These are phyloP conservation scores for Plagiodera versicolora DNA, from an alignment of 2,888 invertebrate species.

Conservation along the genomic window DNA sequence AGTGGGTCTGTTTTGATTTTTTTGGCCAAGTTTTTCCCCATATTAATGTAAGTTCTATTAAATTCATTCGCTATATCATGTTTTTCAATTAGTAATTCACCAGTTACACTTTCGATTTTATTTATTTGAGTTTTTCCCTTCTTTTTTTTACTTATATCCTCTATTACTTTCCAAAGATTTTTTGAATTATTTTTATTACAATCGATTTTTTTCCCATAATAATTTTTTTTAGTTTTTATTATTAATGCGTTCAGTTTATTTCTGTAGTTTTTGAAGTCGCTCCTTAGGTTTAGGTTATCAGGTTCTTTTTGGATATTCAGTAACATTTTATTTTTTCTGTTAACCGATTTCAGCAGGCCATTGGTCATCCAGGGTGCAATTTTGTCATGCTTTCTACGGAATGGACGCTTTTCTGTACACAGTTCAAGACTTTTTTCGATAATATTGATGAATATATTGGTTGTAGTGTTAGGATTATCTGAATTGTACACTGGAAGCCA, in stretches of 20 bases:
- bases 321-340: background rate
- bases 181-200: background rate
- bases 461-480: background rate
- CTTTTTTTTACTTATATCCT: background rate
- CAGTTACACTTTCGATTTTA: constrained; percentile 2
- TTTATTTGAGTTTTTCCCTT: background rate
- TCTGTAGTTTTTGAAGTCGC: background rate
- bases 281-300: background rate
- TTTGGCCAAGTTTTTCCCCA: background rate
- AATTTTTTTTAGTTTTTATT: background rate
- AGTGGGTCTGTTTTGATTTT: background rate
- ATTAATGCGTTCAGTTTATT: background rate
- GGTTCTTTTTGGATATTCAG: too few relatives aligned
- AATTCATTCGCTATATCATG: constrained; percentile 1
- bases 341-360: background rate
- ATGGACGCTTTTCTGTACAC: background rate
- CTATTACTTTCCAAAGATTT: background rate
- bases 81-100: background rate
- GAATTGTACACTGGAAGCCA: constrained; percentile 4
- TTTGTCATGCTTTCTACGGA: background rate
- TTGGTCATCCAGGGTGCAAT: background rate
- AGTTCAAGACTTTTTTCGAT: background rate
- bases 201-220: background rate
- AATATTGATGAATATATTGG: background rate
- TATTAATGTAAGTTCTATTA: background rate